A percentile compares a stretch with the other conserved stretches of the same genome.
phyloP scores from a whole-genome alignment of 2,113 vertebrate genomes.

The Salvelinus fontinalis region DNA sequence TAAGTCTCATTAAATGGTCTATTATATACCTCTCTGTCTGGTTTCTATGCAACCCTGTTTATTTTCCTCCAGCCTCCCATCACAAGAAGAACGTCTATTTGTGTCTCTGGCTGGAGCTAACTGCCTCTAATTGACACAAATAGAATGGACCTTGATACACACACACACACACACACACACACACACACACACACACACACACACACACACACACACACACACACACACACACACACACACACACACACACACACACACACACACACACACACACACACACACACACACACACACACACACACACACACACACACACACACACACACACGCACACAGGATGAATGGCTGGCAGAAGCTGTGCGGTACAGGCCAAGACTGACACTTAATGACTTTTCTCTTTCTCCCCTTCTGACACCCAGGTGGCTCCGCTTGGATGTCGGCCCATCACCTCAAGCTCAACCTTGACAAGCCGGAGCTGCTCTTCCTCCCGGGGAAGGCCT shows the following conservation, averaged over 20 bases:
- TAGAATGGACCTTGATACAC: constrained; percentile 53
- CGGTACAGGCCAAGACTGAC: neutral
- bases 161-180: constrained; percentile 7
- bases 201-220: constrained; percentile 23
- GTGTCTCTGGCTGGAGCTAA: constrained; percentile 30
- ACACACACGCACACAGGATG: neutral
- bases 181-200: constrained; percentile 6
- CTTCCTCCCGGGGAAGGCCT: no score
- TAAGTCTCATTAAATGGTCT: constrained; percentile 61
- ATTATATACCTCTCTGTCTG: constrained; percentile 37
- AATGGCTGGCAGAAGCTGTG: constrained; percentile 2
- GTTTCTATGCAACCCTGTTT: neutral
- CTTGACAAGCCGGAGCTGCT: no score
- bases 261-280: constrained; percentile 6
- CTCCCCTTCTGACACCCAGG: no score
- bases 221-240: constrained; percentile 18
- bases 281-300: constrained; percentile 23
- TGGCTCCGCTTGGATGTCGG: neutral
- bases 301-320: constrained; percentile 18
- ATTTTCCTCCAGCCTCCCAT: constrained; percentile 4
- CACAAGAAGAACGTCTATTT: neutral
- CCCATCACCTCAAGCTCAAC: no score
- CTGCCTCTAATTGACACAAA: constrained; percentile 51
- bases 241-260: constrained; percentile 7
- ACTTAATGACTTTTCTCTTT: no score